Base-by-base conservation (phyloP, 37 sponge, comb jelly and placozoan species). In the Amphimedon queenslandica region DNA sequence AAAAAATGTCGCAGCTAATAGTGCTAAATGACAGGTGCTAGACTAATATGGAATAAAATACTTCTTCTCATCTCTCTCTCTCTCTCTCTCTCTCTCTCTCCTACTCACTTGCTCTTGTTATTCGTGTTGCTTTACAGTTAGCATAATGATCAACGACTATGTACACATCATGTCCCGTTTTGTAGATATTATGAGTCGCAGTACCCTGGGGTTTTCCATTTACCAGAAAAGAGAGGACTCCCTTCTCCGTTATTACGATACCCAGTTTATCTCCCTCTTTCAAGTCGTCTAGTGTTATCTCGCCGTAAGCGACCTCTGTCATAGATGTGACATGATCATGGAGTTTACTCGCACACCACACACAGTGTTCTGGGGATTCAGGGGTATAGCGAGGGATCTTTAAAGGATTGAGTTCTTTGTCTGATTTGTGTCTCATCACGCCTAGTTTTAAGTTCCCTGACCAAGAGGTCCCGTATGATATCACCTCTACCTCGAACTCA, bases 391-490 rank as follows among this genome's bases (percentile, higher is more conserved):
- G 72, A 2, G 93, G 88, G 2, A 92, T 68, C 47, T 58, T 63
- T 27, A 30, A 70, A 21, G 27, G 47, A 20, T 58, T 32, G 21
- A 83, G 6, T 40, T 57, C 37, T 4, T 41, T 28, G 39, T 36
- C 43, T 23, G 63, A 71, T 41, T 66, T 43, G 16, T 61, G 68
- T 41, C 70, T 51, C 82, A 88, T 80, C 6, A 92, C 76, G 6
- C 93, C 93, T n/a, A 92, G 77, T 55, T 92, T 92, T 25, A 92
- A 58, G 1, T 91, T 87, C 28, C 93, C 93, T 0, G 93, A 92
- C 93, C 93, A 92, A 10, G 69, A 74, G 3, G 84, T 92, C 0
- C 93, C 93, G 32, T 87, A 77, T 16, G 70, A 71, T 16, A 61
- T 40, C 13, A 92, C 20, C 28, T 70, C 79, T 2, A 92, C 90